Percentiles rank a stretch among this genome's conserved stretches.
phyloP scores from a whole-genome alignment of 2,797 vertebrate species.

The Schizothorax lantsangensis region DNA sequence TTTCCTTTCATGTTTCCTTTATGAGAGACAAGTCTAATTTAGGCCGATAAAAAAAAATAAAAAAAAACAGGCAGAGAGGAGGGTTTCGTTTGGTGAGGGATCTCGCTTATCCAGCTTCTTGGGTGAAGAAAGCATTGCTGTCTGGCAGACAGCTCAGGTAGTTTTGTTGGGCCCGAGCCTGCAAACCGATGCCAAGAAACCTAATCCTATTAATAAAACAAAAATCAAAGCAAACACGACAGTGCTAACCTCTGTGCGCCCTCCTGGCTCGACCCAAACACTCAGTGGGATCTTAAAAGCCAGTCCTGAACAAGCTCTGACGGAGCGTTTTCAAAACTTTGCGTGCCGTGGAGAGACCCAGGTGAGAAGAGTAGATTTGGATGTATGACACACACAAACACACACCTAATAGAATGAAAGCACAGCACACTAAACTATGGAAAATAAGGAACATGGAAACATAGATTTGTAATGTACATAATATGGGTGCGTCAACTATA shows the following conservation, averaged over 20 bases:
- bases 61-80: constrained; percentile 8
- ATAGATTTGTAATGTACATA: background rate
- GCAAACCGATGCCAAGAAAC: constrained; percentile 63
- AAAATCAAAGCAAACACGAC: constrained; percentile 68
- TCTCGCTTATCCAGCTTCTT: constrained; percentile 52
- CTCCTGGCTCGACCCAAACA: constrained; percentile 42
- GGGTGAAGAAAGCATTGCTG: constrained; percentile 60
- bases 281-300: constrained; percentile 57
- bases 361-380: constrained; percentile 51
- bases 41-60: background rate
- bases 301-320: constrained; percentile 58
- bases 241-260: constrained; percentile 52
- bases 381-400: constrained; percentile 18
- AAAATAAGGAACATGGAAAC: background rate
- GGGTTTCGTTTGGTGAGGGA: constrained; percentile 33
- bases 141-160: constrained; percentile 65
- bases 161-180: constrained; percentile 62
- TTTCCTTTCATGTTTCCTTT: background rate
- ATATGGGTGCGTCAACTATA: background rate
- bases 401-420: constrained; percentile 3
- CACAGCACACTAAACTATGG: background rate
- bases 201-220: constrained; percentile 76
- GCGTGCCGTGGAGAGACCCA: constrained; percentile 40
- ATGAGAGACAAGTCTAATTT: constrained; percentile 27
- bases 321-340: constrained; percentile 58